phyloP scores from a whole-genome alignment of 2,888 invertebrate genomes.

The Pseudococcus longispinus region DNA sequence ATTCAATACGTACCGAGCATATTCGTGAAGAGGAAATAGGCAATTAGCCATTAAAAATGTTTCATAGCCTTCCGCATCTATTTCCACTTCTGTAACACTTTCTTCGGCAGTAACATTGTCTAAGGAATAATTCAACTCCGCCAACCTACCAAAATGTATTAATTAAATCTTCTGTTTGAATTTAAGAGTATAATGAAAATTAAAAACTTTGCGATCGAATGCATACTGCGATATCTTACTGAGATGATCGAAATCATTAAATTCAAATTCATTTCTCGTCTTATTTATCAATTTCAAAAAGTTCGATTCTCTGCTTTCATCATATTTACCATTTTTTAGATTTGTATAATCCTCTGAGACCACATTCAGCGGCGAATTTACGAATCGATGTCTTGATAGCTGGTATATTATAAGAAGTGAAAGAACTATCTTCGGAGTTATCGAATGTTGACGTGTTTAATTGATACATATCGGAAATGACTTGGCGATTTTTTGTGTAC shows the following conservation, averaged over 20 bases:
- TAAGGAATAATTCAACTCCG: constrained; percentile 45
- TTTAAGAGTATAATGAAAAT: no score
- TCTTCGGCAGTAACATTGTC: constrained; percentile 15
- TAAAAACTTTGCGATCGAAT: not conserved
- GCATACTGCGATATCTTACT: not conserved
- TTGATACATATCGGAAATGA: not conserved
- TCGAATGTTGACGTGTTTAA: constrained; percentile 3
- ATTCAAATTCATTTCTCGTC: not conserved
- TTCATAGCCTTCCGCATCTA: constrained; percentile 45
- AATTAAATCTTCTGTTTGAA: no score
- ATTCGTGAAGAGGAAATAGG: constrained; percentile 48
- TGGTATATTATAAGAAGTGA: constrained; percentile 33
- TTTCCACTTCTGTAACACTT: constrained; percentile 37
- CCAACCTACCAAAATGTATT: constrained; percentile 31
- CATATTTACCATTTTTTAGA: constrained; percentile 43
- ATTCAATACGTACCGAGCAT: constrained; percentile 32
- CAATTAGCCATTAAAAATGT: constrained; percentile 48
- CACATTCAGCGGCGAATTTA: constrained; percentile 45
- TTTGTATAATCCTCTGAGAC: constrained; percentile 29
- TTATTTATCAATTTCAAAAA: not conserved
- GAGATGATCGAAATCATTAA: not conserved
- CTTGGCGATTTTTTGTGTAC: not conserved
- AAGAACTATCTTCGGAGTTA: constrained; percentile 29
- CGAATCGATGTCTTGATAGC: constrained; percentile 21
- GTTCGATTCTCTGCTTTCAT: not conserved